These are phyloP conservation scores for Nomada ferruginata DNA, from an alignment of 2,888 invertebrate genomes.

Conservation along the genomic window DNA sequence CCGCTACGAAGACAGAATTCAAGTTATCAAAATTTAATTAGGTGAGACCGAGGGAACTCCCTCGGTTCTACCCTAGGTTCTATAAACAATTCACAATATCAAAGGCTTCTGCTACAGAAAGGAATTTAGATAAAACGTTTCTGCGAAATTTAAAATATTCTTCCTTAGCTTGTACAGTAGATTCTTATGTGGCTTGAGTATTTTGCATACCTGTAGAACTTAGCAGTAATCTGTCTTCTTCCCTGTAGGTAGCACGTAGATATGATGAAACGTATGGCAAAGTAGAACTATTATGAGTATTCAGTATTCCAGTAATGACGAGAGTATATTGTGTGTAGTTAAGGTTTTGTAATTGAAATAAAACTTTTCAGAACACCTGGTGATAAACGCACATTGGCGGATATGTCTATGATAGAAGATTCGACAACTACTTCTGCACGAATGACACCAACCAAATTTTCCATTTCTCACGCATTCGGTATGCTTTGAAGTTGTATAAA, in stretches of 20 bases:
- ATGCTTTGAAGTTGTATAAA: constrained; percentile 51
- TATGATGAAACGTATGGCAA: background rate
- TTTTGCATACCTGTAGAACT: background rate
- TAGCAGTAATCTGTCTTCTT: constrained; percentile 15
- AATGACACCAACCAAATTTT: constrained; percentile 93
- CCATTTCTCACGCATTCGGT: constrained; percentile 90
- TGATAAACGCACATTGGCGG: constrained; percentile 84
- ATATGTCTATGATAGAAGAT: constrained; percentile 85
- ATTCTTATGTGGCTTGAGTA: constrained; percentile 2
- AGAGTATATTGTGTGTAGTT: background rate
- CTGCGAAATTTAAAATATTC: constrained; percentile 2
- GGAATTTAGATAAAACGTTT: constrained; percentile 41
- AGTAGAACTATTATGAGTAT: background rate
- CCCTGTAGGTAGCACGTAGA: background rate
- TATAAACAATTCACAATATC: constrained; percentile 32
- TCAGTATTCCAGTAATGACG: background rate
- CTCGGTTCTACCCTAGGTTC: constrained; percentile 65
- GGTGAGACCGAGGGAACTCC: constrained; percentile 77
- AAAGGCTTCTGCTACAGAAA: constrained; percentile 11
- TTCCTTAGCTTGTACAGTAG: constrained; percentile 17
- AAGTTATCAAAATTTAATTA: constrained; percentile 76
- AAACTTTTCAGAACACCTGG: constrained; percentile 80
- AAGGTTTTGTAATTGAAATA: background rate
- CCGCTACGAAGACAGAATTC: constrained; percentile 74
- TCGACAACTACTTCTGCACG: constrained; percentile 88